A percentile compares a stretch with the other conserved stretches of the same genome.
Conservation (phyloP, 2,113 vertebrate species). For the Cheilinus undulatus region DNA sequence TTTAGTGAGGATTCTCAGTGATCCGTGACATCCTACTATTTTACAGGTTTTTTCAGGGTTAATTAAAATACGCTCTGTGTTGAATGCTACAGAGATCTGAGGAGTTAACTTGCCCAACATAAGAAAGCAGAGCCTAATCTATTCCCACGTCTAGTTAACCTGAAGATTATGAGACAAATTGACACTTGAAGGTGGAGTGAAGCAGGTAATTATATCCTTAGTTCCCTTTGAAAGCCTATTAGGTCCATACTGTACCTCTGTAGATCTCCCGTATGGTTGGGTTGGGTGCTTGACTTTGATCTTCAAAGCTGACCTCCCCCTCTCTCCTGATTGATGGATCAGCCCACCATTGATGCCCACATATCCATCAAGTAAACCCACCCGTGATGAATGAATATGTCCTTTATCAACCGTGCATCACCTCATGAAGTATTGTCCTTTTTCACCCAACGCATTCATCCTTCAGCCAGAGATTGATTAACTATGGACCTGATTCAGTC, state of each 20-base stretch:
- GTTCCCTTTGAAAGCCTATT: constrained; percentile 61
- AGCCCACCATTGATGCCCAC: constrained; percentile 70
- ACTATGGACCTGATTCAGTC: constrained; percentile 76
- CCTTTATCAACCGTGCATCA: constrained; percentile 83
- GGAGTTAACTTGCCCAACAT: neutral
- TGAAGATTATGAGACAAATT: constrained; percentile 58
- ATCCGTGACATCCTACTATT: too few species aligned
- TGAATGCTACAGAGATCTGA: neutral
- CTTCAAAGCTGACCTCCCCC: constrained; percentile 83
- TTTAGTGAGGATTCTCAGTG: too few species aligned
- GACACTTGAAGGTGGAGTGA: constrained; percentile 66
- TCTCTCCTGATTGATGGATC: constrained; percentile 77
- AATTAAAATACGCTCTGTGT: neutral
- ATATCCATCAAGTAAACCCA: constrained; percentile 80
- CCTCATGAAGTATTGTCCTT: constrained; percentile 80
- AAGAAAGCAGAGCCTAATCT: constrained; percentile 30
- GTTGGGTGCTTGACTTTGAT: constrained; percentile 76
- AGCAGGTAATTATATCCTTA: constrained; percentile 63
- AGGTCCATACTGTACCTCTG: constrained; percentile 54
- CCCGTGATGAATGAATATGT: constrained; percentile 83
- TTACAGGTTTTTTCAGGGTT: neutral
- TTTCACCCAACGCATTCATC: constrained; percentile 76
- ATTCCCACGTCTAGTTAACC: constrained; percentile 70
- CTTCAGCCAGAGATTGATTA: constrained; percentile 82
- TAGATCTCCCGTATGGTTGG: constrained; percentile 36